Evolutionary conservation across 2,797 vertebrate species (phyloP), one percentile per base, ranked within the genome.

Genomic region (Argentina silus): DNA sequence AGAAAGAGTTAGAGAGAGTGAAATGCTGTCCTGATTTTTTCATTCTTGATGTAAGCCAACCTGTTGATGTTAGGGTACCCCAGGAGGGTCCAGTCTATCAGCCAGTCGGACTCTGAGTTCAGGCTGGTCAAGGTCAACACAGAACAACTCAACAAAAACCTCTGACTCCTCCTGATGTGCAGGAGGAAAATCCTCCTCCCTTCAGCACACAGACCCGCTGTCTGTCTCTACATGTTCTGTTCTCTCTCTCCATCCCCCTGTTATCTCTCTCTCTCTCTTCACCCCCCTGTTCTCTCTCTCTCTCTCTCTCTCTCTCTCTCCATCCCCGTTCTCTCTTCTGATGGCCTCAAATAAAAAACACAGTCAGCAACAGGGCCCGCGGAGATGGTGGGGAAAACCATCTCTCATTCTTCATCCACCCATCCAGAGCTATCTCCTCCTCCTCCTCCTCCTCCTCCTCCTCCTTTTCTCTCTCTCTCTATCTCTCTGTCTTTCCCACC

Each of bases 331-430:
- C 21, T 2, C 47, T 89, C 85, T 81, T 86, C 78, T 81, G 19
- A 45, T n/a, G 23, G 9, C 68, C 78, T 88, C 71, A 19, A 73
- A 89, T 90, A 90, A 91, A 92, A 89, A 86, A 63, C 89, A 75
- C 81, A 91, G 91, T 93, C 93, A 93, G 92, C 91, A 91, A 80
- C 82, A 78, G 63, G 81, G 78, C 88, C 91, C 88, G 86, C 86
- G 88, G 93, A 90, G 86, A 90, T 84, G 82, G 82, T 86, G 84
- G 86, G 27, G 86, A 90, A 93, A 92, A 85, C 80, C 84, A 85
- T 73, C 61, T 80, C 90, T 93, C 92, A 92, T 94, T 88, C 86
- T 91, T 94, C 92, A 93, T 92, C 87, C 83, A 77, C 78, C 73
- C 77, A 85, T 86, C 83, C 73, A 23, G 43, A 50, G n/a, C 57